Evolutionary conservation across 1,140 invertebrate species (phyloP), one percentile per base, ranked within the genome.

Genomic region (Colletes gigas): DNA sequence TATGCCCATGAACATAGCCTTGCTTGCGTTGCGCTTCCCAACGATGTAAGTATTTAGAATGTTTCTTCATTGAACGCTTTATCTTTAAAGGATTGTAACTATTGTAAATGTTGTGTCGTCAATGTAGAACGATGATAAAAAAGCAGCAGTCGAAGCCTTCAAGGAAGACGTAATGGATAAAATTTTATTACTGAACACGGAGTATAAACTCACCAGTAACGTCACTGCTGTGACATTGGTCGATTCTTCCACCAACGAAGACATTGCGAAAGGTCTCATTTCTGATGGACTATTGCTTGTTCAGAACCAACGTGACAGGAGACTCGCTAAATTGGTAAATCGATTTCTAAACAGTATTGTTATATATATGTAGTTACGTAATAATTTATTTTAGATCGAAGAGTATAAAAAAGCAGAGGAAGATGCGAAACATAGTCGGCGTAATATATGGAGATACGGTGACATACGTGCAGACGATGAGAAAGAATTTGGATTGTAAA

Each of bases 381-480:
- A 69, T 65, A 19, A 63, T 82, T 83, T 79, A 73, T 92, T 93
- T 10, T 87, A 96, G 96, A 83, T 98, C 78, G 94, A 94, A 52
- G 97, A 98, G 75, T 99, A 99, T 91, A 95, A 94, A 82, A 95
- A 95, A 55, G 97, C 98, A 15, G 97, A 99, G 92, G 96, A 98
- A 81, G 94, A 95, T 71, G 98, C 98, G 5, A 97, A 97, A 91
- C 96, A 96, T 83, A 95, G 96, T 66, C 97, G 98, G 92, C 93
- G 96, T 75, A 97, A 97, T 90, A 96, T 99, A 82, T 99, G 98
- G 98, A 95, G 97, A 87, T 99, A 99, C 91, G 98, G 98, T 19
- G 98, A 99, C 91, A 97, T 99, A 90, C 73, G 85, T 5, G 98
- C 98, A 85, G 98, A 99, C 89, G 98, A 99, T 93, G 97, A 97